Evolutionary conservation across 2,888 invertebrate genomes (phyloP).

Genomic region (Belgica antarctica): DNA sequence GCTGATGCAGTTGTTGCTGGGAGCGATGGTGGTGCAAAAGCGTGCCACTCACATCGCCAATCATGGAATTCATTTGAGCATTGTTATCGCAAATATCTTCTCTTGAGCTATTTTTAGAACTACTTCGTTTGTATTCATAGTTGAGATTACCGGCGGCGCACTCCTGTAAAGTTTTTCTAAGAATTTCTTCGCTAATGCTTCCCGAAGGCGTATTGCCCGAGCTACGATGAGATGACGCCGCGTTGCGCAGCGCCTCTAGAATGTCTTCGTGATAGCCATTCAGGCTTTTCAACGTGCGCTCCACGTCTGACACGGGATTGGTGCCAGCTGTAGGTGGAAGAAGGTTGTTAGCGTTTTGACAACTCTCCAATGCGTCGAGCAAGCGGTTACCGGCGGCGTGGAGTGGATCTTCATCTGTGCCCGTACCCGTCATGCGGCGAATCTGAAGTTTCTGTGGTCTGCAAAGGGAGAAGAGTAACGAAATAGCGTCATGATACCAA

Average conservation of each 20-base stretch:
- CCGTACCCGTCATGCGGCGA: slow-evolving; percentile 69
- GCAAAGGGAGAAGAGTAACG: slow-evolving; percentile 46
- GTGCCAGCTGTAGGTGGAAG: slow-evolving; percentile 56
- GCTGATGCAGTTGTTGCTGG: slow-evolving; percentile 43
- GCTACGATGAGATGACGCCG: slow-evolving; percentile 69
- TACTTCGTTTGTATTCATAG: slow-evolving; percentile 62
- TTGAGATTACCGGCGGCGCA: slow-evolving; percentile 56
- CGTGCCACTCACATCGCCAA: slow-evolving; percentile 52
- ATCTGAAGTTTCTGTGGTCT: slow-evolving; percentile 82
- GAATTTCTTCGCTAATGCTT: slow-evolving; percentile 67
- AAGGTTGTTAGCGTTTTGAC: slow-evolving; percentile 48
- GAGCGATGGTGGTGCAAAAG: slow-evolving; percentile 53
- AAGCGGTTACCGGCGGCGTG: slow-evolving; percentile 64
- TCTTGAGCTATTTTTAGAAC: slow-evolving; percentile 61
- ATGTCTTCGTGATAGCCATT: slow-evolving; percentile 93
- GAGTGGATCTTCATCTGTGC: slow-evolving; percentile 72
- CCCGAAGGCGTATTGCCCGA: slow-evolving; percentile 63
- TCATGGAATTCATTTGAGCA: slow-evolving; percentile 61
- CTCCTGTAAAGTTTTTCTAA: slow-evolving; percentile 67
- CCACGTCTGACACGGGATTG: slow-evolving; percentile 71
- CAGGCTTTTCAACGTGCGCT: slow-evolving; percentile 81
- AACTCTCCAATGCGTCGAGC: not conserved
- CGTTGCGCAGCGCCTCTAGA: slow-evolving; percentile 82
- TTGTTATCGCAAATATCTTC: slow-evolving; percentile 73
- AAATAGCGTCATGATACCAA: not conserved